phyloP scores from a whole-genome alignment of 2,888 invertebrate genomes.

The Steromphala cineraria region DNA sequence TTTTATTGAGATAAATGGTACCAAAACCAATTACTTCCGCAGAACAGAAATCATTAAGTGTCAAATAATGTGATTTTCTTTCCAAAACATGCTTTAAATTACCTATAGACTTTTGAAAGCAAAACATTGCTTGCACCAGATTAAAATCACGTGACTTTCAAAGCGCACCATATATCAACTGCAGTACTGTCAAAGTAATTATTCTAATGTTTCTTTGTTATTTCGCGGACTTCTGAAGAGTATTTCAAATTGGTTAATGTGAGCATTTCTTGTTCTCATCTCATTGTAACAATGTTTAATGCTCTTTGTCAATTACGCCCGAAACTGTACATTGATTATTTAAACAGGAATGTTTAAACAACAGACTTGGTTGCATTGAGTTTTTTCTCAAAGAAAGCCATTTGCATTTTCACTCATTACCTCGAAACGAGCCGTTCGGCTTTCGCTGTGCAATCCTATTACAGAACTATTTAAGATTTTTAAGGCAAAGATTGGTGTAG shows the following conservation, averaged over 20 bases:
- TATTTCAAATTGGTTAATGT: background rate
- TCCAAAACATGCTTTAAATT: too few relatives aligned
- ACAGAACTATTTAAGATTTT: background rate
- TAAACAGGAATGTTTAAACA: slow-evolving; percentile 2
- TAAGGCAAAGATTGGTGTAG: too few relatives aligned
- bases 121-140: too few relatives aligned
- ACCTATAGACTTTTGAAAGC: too few relatives aligned
- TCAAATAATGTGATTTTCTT: background rate
- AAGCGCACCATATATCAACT: too few relatives aligned
- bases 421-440: background rate
- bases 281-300: background rate
- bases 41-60: background rate
- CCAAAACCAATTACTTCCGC: too few relatives aligned
- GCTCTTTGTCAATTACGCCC: background rate
- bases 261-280: background rate
- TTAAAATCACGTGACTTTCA: too few relatives aligned
- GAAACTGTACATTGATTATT: background rate
- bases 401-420: slow-evolving; percentile 5
- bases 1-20: too few relatives aligned
- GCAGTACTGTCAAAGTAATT: too few relatives aligned
- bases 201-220: too few relatives aligned
- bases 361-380: background rate
- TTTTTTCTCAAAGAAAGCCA: background rate
- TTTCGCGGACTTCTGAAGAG: too few relatives aligned
- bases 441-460: background rate